Evolutionary conservation across 1,140 invertebrate genomes (phyloP).

Genomic region (Eupristina koningsbergeri): DNA sequence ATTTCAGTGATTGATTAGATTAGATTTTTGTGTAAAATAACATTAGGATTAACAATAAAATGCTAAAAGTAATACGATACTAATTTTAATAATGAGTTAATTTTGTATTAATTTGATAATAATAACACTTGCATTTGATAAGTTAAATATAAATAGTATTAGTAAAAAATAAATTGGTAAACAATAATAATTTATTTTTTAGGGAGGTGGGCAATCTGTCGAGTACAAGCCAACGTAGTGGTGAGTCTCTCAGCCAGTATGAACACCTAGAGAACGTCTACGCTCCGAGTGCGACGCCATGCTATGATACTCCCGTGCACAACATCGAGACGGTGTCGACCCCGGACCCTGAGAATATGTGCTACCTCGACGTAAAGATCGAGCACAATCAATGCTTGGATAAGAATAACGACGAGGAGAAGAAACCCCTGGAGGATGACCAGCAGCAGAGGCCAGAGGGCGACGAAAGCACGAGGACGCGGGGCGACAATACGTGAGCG

Average conservation of each 20-base stretch:
- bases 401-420: conserved; percentile 9
- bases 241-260: conserved; percentile 66
- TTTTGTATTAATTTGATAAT: no score
- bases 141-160: no score
- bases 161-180: background rate
- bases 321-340: conserved; percentile 57
- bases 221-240: conserved; percentile 64
- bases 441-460: conserved; percentile 22
- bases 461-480: background rate
- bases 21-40: no score
- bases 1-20: no score
- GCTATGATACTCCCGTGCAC: conserved; percentile 71
- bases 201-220: conserved; percentile 55
- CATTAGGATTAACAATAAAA: no score
- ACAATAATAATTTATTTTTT: background rate
- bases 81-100: no score
- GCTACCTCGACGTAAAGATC: conserved; percentile 61
- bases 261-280: conserved; percentile 75
- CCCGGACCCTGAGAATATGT: conserved; percentile 60
- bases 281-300: conserved; percentile 74
- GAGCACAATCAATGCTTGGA: conserved; percentile 48
- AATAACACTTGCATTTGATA: no score
- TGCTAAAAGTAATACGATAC: no score
- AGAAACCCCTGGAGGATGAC: background rate
- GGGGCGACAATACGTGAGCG: conserved; percentile 31